Base-by-base conservation (phyloP, 1,140 invertebrate species). In the Parapsyche elsis region DNA sequence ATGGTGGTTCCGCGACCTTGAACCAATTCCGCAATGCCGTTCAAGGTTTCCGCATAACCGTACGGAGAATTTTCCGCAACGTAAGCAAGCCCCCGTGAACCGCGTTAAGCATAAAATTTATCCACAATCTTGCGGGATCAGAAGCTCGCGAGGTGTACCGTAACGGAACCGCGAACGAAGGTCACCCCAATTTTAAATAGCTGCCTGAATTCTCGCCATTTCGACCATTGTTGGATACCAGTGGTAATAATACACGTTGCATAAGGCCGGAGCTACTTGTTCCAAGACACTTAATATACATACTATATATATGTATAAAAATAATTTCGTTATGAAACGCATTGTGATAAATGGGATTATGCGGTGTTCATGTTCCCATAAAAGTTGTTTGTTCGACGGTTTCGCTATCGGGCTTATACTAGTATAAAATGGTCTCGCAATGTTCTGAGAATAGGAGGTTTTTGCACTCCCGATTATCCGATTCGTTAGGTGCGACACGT, bases 181-280 rank as follows among this genome's bases (percentile, higher is more conserved):
- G 81, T 82, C 81, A 78, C 49, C 44, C 44, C 78, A 57, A 71
- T 71, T 71, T n/a, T 71, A 71, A 73, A 82, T 78, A 74, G 75
- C 74, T 71, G 76, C 74, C 57, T 59, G 80, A 78, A 74, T 73
- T 80, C 46, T 67, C 81, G 46, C 79, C 74, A 82, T 53, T 77
- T 78, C 30, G 30, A 80, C 78, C 75, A 82, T 82, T 82, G 81
- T 82, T 82, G 45, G 14, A 80, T 80, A 73, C 78, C 71, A 71
- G 80, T 80, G 23, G 71, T 30, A 73, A 75, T 14, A 53, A 53
- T 5, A 2, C 1, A 53, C 1, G 10, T 53, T 53, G 49, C 49
- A 16, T 53, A 53, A 53, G 12, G 49, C 16, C 49, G 10, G 45
- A 46, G 16, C 16, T 12, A 53, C 10, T 53, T 53, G 49, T 53